Percentiles rank a stretch among this genome's conserved stretches.
Evolutionary conservation across 2,113 vertebrate genomes (phyloP).

Genomic region (Xiphophorus maculatus): DNA sequence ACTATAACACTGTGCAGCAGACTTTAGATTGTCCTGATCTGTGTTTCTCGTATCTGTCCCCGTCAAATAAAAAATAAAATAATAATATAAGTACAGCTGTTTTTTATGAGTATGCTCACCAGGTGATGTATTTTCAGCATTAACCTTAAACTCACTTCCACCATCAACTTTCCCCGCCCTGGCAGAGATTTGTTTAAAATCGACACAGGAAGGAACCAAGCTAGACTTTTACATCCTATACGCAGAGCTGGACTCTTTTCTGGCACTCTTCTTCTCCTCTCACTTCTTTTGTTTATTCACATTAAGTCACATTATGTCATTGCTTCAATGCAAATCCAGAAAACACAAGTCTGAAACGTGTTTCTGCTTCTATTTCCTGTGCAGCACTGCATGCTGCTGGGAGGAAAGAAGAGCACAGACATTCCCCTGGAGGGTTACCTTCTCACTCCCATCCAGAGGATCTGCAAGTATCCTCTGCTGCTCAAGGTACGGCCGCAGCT

Average conservation of each 20-base stretch:
- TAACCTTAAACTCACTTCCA: neutral
- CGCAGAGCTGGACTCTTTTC: neutral
- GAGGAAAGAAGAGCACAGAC: conserved; percentile 96
- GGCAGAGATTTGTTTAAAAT: neutral
- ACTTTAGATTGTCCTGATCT: no score
- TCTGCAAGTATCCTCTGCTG: conserved; percentile 98
- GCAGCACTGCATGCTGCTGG: conserved; percentile 96
- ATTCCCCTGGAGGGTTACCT: conserved; percentile 97
- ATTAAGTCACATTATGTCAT: neutral
- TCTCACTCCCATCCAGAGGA: conserved; percentile 96
- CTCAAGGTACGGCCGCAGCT: conserved; percentile 85
- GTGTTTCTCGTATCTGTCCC: no score
- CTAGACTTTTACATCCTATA: neutral
- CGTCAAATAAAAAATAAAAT: no score
- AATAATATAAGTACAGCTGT: no score
- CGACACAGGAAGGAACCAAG: neutral
- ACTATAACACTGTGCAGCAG: no score
- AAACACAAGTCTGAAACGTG: neutral
- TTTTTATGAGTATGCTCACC: no score
- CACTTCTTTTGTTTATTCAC: neutral
- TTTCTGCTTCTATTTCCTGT: conserved; percentile 21
- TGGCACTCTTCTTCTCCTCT: neutral
- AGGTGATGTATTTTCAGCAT: neutral
- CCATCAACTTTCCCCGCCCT: neutral
- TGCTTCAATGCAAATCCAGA: neutral